phyloP scores from a whole-genome alignment of 2,797 vertebrate genomes.

The Sphenodon punctatus region DNA sequence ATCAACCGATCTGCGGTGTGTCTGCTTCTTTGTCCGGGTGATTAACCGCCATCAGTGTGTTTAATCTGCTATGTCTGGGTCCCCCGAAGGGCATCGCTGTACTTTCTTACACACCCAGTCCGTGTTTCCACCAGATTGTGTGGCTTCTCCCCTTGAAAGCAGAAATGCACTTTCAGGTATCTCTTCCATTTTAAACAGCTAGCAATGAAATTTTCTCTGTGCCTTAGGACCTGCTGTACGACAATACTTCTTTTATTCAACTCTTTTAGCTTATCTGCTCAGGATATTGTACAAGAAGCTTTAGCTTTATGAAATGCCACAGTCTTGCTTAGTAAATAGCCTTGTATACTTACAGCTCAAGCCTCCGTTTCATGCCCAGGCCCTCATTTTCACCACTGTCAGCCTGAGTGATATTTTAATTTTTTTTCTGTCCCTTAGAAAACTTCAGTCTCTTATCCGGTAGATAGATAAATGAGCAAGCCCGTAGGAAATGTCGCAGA shows the following conservation, averaged over 20 bases:
- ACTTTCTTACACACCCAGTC: no score
- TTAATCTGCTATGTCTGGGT: no score
- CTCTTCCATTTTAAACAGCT: conserved; percentile 7
- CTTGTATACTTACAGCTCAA: conserved; percentile 41
- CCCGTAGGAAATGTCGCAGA: conserved; percentile 73
- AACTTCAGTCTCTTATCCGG: conserved; percentile 60
- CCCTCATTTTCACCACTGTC: conserved; percentile 73
- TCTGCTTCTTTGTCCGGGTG: no score
- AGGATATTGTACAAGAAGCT: conserved; percentile 21
- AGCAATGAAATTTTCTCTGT: neutral
- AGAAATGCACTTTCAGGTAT: neutral
- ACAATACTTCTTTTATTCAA: neutral
- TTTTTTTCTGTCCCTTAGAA: conserved; percentile 72
- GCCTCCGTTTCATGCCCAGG: conserved; percentile 15
- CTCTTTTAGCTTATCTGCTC: neutral
- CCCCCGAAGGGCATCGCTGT: no score
- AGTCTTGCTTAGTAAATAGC: conserved; percentile 17
- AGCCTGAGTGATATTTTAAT: conserved; percentile 79
- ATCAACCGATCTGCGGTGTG: no score
- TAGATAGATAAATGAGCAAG: conserved; percentile 74
- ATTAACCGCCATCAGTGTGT: no score
- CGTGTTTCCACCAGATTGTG: no score
- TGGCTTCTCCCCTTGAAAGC: no score
- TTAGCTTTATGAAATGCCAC: neutral
- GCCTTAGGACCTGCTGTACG: neutral